Evolutionary conservation across 2,888 invertebrate species (phyloP).

Genomic region (Lasioglossum pauxillum): DNA sequence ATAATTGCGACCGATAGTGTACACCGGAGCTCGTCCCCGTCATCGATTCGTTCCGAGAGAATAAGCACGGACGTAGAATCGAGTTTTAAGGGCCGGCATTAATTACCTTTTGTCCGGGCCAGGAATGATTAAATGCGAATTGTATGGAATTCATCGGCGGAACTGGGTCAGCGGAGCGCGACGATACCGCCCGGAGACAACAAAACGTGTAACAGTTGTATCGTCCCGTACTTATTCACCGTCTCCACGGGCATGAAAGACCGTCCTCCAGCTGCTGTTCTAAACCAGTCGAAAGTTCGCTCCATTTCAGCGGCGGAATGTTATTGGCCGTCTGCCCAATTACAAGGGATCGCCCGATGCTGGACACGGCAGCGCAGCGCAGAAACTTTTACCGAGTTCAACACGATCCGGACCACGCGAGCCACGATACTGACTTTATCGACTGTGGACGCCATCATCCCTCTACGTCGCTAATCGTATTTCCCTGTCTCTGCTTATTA

Average conservation of each 20-base stretch:
- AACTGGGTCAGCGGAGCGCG: slow-evolving; percentile 28
- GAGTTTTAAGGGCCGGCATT: slow-evolving; percentile 17
- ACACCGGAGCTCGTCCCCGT: not conserved
- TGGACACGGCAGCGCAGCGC: slow-evolving; percentile 47
- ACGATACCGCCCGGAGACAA: slow-evolving; percentile 18
- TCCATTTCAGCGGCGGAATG: slow-evolving; percentile 57
- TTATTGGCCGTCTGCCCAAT: slow-evolving; percentile 68
- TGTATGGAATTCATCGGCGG: slow-evolving; percentile 4
- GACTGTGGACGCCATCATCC: slow-evolving; percentile 2
- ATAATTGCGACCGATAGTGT: slow-evolving; percentile 11
- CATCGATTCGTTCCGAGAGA: slow-evolving; percentile 19
- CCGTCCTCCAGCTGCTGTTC: slow-evolving; percentile 49
- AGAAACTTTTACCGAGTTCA: slow-evolving; percentile 12
- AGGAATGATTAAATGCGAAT: slow-evolving; percentile 21
- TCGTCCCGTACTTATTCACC: slow-evolving; percentile 51
- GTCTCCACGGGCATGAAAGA: slow-evolving; percentile 37
- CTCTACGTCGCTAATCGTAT: not conserved
- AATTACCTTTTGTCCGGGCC: slow-evolving; percentile 15
- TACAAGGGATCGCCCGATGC: slow-evolving; percentile 53
- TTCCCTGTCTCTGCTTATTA: not conserved
- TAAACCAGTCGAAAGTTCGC: slow-evolving; percentile 59
- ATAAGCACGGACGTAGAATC: slow-evolving; percentile 6
- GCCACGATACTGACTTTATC: not conserved
- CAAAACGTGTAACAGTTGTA: slow-evolving; percentile 37
- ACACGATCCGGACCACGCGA: not conserved